These are phyloP conservation scores for Prionailurus viverrinus DNA, from an alignment of 2,113 vertebrate species.

Conservation along the genomic window DNA sequence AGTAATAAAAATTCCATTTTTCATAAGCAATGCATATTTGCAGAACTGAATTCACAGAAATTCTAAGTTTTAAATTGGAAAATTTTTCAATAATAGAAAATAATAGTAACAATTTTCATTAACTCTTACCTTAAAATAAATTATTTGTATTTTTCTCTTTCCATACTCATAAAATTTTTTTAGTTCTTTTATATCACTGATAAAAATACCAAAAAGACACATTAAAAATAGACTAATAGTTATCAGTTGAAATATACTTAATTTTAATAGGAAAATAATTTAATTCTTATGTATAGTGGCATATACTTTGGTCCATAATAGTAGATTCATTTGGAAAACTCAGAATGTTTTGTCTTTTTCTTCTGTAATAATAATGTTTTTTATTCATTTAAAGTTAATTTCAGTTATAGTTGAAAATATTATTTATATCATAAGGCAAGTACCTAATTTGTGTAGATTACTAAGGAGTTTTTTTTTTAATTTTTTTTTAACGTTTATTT, in stretches of 20 bases:
- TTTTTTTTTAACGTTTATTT: no score
- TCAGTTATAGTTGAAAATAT: constrained; percentile 5
- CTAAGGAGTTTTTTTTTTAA: neutral
- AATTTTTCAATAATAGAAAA: neutral
- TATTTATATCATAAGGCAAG: neutral
- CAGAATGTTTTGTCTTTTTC: neutral
- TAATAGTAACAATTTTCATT: neutral
- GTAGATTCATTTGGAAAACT: neutral
- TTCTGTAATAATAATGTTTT: neutral
- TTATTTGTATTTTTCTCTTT: neutral
- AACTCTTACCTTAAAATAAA: neutral
- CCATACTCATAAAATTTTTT: neutral
- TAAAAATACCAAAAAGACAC: neutral
- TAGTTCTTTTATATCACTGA: neutral
- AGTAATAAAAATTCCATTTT: neutral
- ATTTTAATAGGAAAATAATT: constrained; percentile 20
- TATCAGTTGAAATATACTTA: constrained; percentile 13
- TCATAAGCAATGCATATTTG: neutral
- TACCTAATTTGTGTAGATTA: neutral
- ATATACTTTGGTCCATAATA: neutral
- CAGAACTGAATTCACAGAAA: neutral
- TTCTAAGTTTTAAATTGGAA: constrained; percentile 20
- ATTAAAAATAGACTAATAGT: neutral
- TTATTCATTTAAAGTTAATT: neutral
- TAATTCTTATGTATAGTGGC: neutral